These are phyloP conservation scores for Pelobates cultripes DNA, from an alignment of 2,797 vertebrate species.

Conservation along the genomic window DNA sequence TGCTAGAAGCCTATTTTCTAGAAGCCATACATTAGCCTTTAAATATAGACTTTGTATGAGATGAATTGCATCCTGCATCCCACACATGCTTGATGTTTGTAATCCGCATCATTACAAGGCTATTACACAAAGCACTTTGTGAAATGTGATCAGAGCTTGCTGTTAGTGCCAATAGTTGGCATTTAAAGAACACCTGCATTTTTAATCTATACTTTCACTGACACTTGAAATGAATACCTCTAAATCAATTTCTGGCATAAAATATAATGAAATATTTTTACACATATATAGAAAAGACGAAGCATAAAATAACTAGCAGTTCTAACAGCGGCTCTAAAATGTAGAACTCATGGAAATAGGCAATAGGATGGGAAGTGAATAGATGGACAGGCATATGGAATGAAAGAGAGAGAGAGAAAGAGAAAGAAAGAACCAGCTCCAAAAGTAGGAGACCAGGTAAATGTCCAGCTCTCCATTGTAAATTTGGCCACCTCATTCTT, in stretches of 20 bases:
- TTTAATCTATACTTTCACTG: neutral
- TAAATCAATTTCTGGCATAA: neutral
- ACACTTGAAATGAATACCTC: slow-evolving; percentile 15
- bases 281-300: no score
- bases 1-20: neutral
- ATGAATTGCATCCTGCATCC: slow-evolving; percentile 19
- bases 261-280: no score
- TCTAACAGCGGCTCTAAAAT: no score
- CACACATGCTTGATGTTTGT: neutral
- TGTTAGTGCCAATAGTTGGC: neutral
- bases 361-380: no score
- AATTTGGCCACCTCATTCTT: no score
- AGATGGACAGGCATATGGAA: no score
- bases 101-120: neutral
- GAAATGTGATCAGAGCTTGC: slow-evolving; percentile 6
- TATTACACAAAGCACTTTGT: slow-evolving; percentile 28
- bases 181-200: slow-evolving; percentile 1
- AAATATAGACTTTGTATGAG: slow-evolving; percentile 1
- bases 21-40: neutral
- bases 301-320: no score
- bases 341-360: no score
- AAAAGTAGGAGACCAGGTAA: no score
- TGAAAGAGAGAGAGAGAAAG: no score
- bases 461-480: no score
- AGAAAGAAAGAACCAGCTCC: no score